A percentile compares a stretch with the other conserved stretches of the same genome.
Conservation (phyloP, 2,888 invertebrate species). For the Napeogenes inachia region DNA sequence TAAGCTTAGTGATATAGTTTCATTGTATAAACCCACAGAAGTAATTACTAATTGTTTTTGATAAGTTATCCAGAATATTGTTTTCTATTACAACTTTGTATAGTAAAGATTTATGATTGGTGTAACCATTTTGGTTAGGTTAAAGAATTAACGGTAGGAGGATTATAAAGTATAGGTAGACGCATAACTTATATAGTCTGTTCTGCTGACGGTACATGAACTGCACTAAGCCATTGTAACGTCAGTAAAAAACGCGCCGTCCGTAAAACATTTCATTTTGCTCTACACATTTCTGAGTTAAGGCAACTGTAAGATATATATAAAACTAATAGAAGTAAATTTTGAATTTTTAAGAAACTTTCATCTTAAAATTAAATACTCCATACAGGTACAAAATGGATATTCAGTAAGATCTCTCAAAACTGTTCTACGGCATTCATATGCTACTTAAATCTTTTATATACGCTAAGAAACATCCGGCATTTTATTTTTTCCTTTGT, state of each 20-base stretch:
- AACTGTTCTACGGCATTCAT: constrained; percentile 7
- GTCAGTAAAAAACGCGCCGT: constrained; percentile 53
- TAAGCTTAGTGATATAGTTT: constrained; percentile 1
- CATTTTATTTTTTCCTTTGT: not conserved
- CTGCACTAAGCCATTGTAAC: constrained; percentile 32
- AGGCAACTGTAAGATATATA: constrained; percentile 7
- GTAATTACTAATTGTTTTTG: constrained; percentile 41
- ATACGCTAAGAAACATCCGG: constrained; percentile 8
- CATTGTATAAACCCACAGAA: constrained; percentile 7
- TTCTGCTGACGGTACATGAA: constrained; percentile 37
- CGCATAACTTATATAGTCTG: constrained; percentile 49
- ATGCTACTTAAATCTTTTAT: not conserved
- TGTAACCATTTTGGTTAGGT: constrained; percentile 58
- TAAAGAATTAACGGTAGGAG: constrained; percentile 49
- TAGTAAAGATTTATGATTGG: constrained; percentile 50
- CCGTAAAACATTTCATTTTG: constrained; percentile 42
- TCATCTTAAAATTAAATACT: not conserved
- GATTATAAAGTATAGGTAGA: constrained; percentile 47
- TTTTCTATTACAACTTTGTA: constrained; percentile 47
- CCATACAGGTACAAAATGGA: not conserved
- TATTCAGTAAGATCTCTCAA: not conserved
- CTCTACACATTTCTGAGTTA: constrained; percentile 9
- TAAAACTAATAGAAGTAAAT: constrained; percentile 1
- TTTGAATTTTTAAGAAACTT: not conserved
- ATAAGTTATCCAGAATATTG: constrained; percentile 78